These are phyloP conservation scores for Potamarius usumacintae DNA, from an alignment of 2,113 vertebrate species.

Conservation along the genomic window DNA sequence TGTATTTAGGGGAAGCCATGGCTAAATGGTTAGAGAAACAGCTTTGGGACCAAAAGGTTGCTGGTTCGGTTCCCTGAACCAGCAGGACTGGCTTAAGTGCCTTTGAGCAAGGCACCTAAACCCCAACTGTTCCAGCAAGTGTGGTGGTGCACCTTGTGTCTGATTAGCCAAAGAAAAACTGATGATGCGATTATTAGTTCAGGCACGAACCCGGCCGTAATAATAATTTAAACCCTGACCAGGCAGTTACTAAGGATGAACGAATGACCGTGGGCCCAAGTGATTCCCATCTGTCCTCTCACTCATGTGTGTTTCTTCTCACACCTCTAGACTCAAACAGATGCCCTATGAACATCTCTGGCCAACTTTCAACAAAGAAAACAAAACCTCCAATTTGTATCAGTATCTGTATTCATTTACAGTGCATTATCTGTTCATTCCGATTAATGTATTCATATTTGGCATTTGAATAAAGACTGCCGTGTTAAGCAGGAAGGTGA, in stretches of 20 bases:
- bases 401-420: not conserved
- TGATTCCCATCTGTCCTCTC: not conserved
- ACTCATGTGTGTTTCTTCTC: not conserved
- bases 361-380: not conserved
- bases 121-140: no score
- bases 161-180: no score
- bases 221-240: not conserved
- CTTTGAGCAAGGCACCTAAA: no score
- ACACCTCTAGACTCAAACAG: not conserved
- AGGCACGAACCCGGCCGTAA: no score
- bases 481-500: not conserved
- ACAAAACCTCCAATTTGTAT: not conserved
- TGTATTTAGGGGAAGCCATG: no score
- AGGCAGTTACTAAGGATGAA: not conserved
- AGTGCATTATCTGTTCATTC: not conserved
- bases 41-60: no score
- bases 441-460: not conserved
- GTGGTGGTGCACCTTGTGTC: no score
- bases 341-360: not conserved
- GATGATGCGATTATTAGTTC: no score
- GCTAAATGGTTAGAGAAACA: no score
- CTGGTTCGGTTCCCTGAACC: no score
- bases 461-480: not conserved
- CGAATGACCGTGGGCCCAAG: not conserved
- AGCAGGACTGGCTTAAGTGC: no score